A percentile compares a stretch with the other conserved stretches of the same genome.
These are phyloP conservation scores for Amiota communis DNA, from an alignment of 2,888 invertebrate species.

Conservation along the genomic window DNA sequence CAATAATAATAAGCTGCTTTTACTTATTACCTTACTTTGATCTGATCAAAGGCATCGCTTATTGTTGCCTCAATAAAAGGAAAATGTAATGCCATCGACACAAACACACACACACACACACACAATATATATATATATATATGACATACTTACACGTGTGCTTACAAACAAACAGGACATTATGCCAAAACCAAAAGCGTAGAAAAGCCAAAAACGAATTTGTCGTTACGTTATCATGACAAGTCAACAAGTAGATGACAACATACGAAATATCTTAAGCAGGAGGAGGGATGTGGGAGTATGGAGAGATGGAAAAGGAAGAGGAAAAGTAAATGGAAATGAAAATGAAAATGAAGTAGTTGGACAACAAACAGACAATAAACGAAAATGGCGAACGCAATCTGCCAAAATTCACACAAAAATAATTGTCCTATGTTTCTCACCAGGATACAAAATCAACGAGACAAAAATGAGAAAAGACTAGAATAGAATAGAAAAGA, in stretches of 20 bases:
- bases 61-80: too few relatives aligned
- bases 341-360: not conserved
- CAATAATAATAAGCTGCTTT: too few relatives aligned
- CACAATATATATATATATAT: too few relatives aligned
- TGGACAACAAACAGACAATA: conserved; percentile 6
- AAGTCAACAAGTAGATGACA: conserved; percentile 24
- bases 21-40: too few relatives aligned
- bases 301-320: not conserved
- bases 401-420: conserved; percentile 66
- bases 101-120: too few relatives aligned
- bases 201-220: not conserved
- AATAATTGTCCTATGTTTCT: conserved; percentile 31
- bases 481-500: conserved; percentile 1
- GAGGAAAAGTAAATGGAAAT: not conserved
- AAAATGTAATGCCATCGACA: too few relatives aligned
- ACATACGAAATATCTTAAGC: not conserved
- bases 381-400: conserved; percentile 48
- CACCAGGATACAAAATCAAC: too few relatives aligned
- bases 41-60: too few relatives aligned
- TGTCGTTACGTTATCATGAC: not conserved
- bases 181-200: too few relatives aligned
- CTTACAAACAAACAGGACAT: too few relatives aligned
- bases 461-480: too few relatives aligned
- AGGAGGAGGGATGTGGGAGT: not conserved
- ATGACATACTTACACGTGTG: too few relatives aligned